Base-by-base conservation (phyloP, 30 jellyfish, hydroid and myxozoan species). In the Morbakka virulenta region DNA sequence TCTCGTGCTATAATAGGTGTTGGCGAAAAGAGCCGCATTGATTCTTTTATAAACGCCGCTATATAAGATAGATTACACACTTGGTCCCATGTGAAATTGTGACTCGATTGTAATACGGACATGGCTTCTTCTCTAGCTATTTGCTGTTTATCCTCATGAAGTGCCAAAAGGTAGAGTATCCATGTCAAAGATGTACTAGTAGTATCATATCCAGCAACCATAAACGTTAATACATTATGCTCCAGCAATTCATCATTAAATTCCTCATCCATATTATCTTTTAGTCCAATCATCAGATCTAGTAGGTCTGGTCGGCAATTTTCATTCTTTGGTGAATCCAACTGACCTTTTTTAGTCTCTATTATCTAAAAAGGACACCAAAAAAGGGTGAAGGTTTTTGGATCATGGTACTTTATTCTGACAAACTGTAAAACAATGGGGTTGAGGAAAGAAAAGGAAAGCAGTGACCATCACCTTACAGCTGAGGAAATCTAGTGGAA, bases 201-300 rank as follows among this genome's bases (percentile, higher is more conserved):
- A 2, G 96, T 86, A 28, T 86, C 96, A 67, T 77, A 83, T 4
- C 96, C 96, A 35, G 96, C 96, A 6, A 76, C 76, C 91, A 86
- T 63, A 62, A 86, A 86, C 26, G 96, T 72, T 52, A 64, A 61
- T 2, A 86, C 96, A 28, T 86, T 52, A 12, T 72, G 84, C 2
- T 48, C 64, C 0, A 86, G 36, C 57, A 76, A 14, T 2, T 76
- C 66, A 49, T 86, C 91, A 9, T 9, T 41, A 41, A 41, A 41
- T 41, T 41, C 17, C 17, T 9, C 57, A 41, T 17, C 57, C 9
- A 17, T 6, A 41, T 41, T 17, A 41, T 41, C 57, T 17, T 41
- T 9, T 41, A 17, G 9, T 17, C 57, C 17, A 9, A 41, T 41
- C 57, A 41, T 41, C 57, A 41, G 9, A 9, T 41, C 57, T 41